Conservation (phyloP, 2,113 vertebrate genomes). For the Eptesicus fuscus region DNA sequence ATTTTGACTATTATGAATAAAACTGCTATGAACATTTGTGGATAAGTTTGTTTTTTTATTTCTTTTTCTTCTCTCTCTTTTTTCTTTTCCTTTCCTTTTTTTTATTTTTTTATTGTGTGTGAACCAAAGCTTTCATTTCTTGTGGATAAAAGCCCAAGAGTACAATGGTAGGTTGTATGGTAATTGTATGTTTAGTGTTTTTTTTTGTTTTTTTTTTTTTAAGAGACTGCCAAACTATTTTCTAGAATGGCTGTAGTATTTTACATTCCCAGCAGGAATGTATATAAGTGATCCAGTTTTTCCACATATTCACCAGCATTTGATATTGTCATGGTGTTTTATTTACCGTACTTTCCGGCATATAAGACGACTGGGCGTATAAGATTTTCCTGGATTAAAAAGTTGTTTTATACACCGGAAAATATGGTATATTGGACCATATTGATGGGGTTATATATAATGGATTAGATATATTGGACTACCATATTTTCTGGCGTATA, state of each 20-base stretch:
- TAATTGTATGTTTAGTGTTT: neutral
- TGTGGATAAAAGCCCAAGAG: neutral
- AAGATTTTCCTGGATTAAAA: too few species aligned
- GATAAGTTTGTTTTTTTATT: neutral
- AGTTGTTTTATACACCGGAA: too few species aligned
- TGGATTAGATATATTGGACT: too few species aligned
- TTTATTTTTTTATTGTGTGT: neutral
- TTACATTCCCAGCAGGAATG: neutral
- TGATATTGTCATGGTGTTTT: neutral
- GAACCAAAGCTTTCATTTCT: neutral
- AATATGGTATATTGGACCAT: too few species aligned
- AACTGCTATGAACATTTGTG: neutral
- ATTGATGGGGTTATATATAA: too few species aligned
- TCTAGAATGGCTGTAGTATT: neutral
- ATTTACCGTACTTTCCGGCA: too few species aligned
- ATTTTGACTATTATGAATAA: slow-evolving; percentile 1
- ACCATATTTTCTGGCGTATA: too few species aligned
- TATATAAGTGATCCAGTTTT: neutral
- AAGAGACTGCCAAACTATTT: neutral
- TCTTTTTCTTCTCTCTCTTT: neutral
- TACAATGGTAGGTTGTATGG: neutral
- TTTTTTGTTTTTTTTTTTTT: too few species aligned
- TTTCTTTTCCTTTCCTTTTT: too few species aligned
- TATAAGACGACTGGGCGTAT: too few species aligned
- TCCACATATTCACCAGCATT: neutral